Conservation (phyloP, 2,113 vertebrate genomes). For the Anhinga rufa region DNA sequence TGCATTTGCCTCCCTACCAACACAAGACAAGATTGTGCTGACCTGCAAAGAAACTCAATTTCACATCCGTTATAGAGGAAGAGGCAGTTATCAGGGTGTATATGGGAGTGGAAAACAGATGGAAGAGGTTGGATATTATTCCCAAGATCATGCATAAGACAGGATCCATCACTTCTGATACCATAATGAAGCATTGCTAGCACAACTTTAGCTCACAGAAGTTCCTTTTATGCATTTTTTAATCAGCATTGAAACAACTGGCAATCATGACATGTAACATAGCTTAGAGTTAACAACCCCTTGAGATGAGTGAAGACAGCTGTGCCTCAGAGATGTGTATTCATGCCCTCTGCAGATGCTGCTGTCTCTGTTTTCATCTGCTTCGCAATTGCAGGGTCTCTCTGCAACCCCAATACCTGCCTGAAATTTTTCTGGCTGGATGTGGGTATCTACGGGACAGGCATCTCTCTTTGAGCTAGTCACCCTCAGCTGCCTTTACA, state of each 20-base stretch:
- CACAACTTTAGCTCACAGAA: background rate
- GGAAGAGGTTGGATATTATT: conserved; percentile 1
- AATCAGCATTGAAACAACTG: background rate
- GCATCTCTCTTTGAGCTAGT: background rate
- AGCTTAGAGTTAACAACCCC: background rate
- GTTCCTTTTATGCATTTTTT: background rate
- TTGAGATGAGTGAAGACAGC: conserved; percentile 25
- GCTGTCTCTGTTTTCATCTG: background rate
- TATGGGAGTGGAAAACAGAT: background rate
- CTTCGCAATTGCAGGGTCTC: background rate
- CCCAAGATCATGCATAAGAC: background rate
- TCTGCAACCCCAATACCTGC: background rate
- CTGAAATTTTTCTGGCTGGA: background rate
- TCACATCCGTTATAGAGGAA: background rate
- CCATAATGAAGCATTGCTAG: background rate
- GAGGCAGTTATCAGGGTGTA: background rate
- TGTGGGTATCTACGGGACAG: background rate
- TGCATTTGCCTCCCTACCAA: background rate
- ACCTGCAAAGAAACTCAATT: background rate
- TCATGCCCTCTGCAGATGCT: conserved; percentile 33
- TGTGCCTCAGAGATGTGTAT: background rate
- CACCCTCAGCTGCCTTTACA: background rate
- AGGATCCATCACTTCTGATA: background rate
- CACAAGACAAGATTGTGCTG: background rate
- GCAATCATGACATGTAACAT: background rate